These are phyloP conservation scores for Steinernema hermaphroditum DNA, from an alignment of 2,888 invertebrate genomes.

Conservation along the genomic window DNA sequence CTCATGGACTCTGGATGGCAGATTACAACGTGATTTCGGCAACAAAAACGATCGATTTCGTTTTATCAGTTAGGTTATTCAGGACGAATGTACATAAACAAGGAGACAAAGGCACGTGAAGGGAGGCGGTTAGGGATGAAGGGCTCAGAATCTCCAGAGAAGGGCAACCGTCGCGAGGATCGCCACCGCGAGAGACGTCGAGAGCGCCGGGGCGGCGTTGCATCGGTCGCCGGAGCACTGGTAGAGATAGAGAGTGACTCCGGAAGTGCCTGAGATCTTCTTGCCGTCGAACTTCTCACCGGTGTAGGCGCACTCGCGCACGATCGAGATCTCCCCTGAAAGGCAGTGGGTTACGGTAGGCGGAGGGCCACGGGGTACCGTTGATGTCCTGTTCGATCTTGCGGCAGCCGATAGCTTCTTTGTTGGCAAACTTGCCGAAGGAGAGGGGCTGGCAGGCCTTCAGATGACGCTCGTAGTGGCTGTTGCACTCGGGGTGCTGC, in stretches of 20 bases:
- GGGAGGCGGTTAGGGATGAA: not conserved
- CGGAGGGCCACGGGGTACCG: slow-evolving; percentile 34
- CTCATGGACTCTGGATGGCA: no score
- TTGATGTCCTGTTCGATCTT: slow-evolving; percentile 42
- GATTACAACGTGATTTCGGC: slow-evolving; percentile 5
- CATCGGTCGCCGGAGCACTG: slow-evolving; percentile 15
- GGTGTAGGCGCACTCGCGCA: slow-evolving; percentile 54
- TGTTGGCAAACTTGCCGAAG: slow-evolving; percentile 12
- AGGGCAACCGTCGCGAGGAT: not conserved
- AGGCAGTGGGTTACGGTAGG: slow-evolving; percentile 26
- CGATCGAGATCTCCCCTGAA: slow-evolving; percentile 47
- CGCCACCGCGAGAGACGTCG: not conserved
- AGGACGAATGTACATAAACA: slow-evolving; percentile 23
- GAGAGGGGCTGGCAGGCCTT: slow-evolving; percentile 6
- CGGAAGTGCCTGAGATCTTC: slow-evolving; percentile 32
- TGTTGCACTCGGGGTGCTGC: not conserved
- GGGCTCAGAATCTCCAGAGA: not conserved
- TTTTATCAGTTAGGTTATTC: slow-evolving; percentile 18
- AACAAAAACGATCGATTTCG: slow-evolving; percentile 3
- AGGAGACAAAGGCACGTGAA: slow-evolving; percentile 21
- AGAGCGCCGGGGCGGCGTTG: not conserved
- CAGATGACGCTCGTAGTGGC: slow-evolving; percentile 1
- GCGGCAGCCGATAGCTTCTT: slow-evolving; percentile 45
- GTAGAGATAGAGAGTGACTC: not conserved
- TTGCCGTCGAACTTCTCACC: slow-evolving; percentile 47